A percentile compares a stretch with the other conserved stretches of the same genome.
Conservation (phyloP, 2,888 invertebrate genomes). For the Zygothrica quintamaculata region DNA sequence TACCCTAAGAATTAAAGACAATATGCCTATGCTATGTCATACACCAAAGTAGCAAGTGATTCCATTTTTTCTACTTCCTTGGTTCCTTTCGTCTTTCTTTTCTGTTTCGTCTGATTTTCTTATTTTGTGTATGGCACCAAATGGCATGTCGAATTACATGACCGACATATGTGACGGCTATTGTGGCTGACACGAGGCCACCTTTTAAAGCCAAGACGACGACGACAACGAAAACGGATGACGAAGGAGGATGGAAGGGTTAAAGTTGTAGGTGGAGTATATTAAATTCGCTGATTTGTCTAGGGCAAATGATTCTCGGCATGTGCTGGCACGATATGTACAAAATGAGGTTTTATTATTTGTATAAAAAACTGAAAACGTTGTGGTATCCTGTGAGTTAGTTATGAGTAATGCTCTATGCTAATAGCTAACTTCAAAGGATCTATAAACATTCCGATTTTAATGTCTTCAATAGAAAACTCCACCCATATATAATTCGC, state of each 20-base stretch:
- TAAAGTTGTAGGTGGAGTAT: constrained; percentile 13
- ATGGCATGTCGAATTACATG: constrained; percentile 53
- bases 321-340: constrained; percentile 45
- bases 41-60: constrained; percentile 6
- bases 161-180: constrained; percentile 41
- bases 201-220: constrained; percentile 12
- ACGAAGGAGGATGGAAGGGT: constrained; percentile 1
- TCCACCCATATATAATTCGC: no score
- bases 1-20: no score
- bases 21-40: no score
- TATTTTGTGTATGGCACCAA: constrained; percentile 30
- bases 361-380: no score
- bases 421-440: neutral
- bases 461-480: no score
- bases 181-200: constrained; percentile 31
- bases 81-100: constrained; percentile 6
- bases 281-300: constrained; percentile 33
- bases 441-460: neutral
- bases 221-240: constrained; percentile 8
- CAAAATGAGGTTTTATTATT: no score
- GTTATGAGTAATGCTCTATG: no score
- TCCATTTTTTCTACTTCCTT: no score
- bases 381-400: no score
- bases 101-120: neutral
- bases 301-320: constrained; percentile 22